A percentile compares a stretch with the other conserved stretches of the same genome.
Evolutionary conservation across 2,888 invertebrate species (phyloP).

Genomic region (Temnothorax unifasciatus): DNA sequence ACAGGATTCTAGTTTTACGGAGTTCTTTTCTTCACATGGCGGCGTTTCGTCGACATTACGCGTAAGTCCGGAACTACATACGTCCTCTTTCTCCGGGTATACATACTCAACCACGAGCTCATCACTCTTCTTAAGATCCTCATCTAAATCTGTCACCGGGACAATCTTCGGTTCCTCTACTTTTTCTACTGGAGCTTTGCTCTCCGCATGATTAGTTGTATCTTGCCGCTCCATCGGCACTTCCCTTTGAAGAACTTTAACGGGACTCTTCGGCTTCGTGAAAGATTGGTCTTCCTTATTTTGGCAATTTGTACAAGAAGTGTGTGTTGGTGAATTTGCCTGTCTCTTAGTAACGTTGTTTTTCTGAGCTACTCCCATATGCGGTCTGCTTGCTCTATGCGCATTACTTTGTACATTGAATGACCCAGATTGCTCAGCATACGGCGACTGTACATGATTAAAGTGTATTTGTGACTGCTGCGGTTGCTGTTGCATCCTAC

Average conservation of each 20-base stretch:
- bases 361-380: slow-evolving; percentile 76
- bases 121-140: slow-evolving; percentile 70
- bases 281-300: slow-evolving; percentile 71
- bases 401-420: slow-evolving; percentile 68
- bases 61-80: slow-evolving; percentile 25
- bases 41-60: background rate
- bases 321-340: slow-evolving; percentile 75
- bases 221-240: slow-evolving; percentile 64
- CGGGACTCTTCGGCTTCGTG: slow-evolving; percentile 77
- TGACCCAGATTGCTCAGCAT: slow-evolving; percentile 60
- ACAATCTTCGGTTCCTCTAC: slow-evolving; percentile 67
- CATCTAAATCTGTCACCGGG: slow-evolving; percentile 78
- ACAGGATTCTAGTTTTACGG: slow-evolving; percentile 9
- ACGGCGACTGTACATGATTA: slow-evolving; percentile 72
- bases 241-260: slow-evolving; percentile 76
- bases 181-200: slow-evolving; percentile 52
- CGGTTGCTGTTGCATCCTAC: slow-evolving; percentile 63
- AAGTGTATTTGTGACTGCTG: slow-evolving; percentile 73
- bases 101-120: slow-evolving; percentile 10
- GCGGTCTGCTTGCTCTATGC: slow-evolving; percentile 71
- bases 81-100: slow-evolving; percentile 31
- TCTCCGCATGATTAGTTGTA: slow-evolving; percentile 55
- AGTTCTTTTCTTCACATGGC: slow-evolving; percentile 39
- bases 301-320: slow-evolving; percentile 67
- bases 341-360: slow-evolving; percentile 76